These are phyloP conservation scores for Hybognathus amarus DNA, from an alignment of 2,797 vertebrate species.

Conservation along the genomic window DNA sequence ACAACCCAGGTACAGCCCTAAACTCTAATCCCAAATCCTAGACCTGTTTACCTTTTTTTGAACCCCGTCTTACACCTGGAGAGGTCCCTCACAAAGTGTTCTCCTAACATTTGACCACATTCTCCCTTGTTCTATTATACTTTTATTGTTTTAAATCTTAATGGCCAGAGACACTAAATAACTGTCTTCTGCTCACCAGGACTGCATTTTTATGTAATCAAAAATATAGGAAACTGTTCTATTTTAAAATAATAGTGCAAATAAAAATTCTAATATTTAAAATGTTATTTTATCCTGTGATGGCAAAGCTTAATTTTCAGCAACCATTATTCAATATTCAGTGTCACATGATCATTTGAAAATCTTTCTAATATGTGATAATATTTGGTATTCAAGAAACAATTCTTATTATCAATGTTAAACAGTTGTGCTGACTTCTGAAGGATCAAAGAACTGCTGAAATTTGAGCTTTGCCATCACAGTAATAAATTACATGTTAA, in stretches of 20 bases:
- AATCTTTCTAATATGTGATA: background rate
- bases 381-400: background rate
- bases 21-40: conserved; percentile 37
- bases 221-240: background rate
- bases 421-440: background rate
- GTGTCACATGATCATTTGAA: background rate
- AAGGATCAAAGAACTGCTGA: too few relatives aligned
- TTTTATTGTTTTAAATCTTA: background rate
- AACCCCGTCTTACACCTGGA: background rate
- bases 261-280: background rate
- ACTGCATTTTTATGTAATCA: background rate
- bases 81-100: background rate
- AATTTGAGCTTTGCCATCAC: background rate
- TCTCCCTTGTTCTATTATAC: background rate
- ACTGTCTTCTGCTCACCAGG: background rate
- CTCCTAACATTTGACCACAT: background rate
- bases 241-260: too few relatives aligned
- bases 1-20: conserved; percentile 80
- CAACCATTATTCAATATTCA: background rate
- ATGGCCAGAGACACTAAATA: background rate
- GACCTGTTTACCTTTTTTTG: background rate
- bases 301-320: background rate
- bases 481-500: background rate
- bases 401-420: background rate
- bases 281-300: background rate